Base-by-base conservation (phyloP, 2,888 invertebrate genomes). In the Lymantria dispar region DNA sequence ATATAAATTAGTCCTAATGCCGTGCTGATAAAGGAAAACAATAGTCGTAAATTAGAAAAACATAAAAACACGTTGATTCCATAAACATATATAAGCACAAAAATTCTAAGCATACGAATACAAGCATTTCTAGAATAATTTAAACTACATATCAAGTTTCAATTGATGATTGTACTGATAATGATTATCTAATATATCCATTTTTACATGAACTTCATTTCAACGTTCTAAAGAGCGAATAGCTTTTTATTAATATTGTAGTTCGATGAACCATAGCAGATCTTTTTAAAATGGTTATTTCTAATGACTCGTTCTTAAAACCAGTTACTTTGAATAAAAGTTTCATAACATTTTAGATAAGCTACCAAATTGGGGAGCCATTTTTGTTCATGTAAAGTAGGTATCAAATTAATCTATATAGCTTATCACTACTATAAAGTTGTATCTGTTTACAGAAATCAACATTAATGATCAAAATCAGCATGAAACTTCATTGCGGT, bases 91-190 rank as follows among this genome's bases (percentile, higher is more conserved):
- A 36, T 37, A 36, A 11, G 12, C 12, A 36, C 14, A 53, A 46
- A 52, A 56, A 64, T 55, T 56, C 61, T 44, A 49, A 56, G 52
- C 62, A 64, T 67, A 70, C 68, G 62, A 62, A 60, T 63, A 58
- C 56, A 55, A 60, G 57, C 54, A 54, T 54, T 22, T 50, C 52
- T 42, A 14, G 38, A 48, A 44, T 53, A 64, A 69, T 67, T 59
- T 62, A 62, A 64, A 61, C 56, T 60, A 64, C 62, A 65, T 78
- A 84, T 84, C 82, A 73, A 66, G 68, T 84, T 84, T 78, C 84
- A 82, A 83, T 82, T 78, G 80, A 66, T 80, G 70, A 72, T 71
- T 64, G 62, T 57, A 52, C 58, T 65, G 79, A 80, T 82, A 74
- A 74, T 67, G 52, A 74, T 67, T 52, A 75, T 76, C 70, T 65